These are phyloP conservation scores for Scarus forsteni DNA, from an alignment of 2,797 vertebrate genomes.

Conservation along the genomic window DNA sequence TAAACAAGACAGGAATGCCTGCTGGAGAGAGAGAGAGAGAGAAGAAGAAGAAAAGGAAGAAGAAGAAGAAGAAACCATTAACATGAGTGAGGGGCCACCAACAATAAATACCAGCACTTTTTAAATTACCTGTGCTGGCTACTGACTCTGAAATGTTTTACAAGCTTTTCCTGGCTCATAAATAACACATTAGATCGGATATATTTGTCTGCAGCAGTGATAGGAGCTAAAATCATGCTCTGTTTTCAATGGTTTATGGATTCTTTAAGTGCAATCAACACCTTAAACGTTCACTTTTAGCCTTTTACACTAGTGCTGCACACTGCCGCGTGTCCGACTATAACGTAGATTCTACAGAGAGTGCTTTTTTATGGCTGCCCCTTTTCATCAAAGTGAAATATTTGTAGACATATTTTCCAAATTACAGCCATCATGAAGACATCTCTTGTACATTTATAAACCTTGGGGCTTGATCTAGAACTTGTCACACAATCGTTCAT, in stretches of 20 bases:
- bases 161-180: constrained; percentile 37
- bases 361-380: not conserved
- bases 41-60: constrained; percentile 67
- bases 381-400: not conserved
- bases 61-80: constrained; percentile 56
- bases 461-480: not conserved
- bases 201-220: constrained; percentile 12
- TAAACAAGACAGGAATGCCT: constrained; percentile 92
- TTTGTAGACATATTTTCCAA: not conserved
- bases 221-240: not conserved
- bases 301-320: not conserved
- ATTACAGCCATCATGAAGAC: not conserved
- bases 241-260: constrained; percentile 14
- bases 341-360: not conserved
- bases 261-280: constrained; percentile 20
- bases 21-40: constrained; percentile 74
- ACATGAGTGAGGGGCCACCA: constrained; percentile 64
- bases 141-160: constrained; percentile 59
- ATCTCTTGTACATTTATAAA: not conserved
- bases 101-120: constrained; percentile 75
- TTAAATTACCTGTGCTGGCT: constrained; percentile 64
- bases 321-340: not conserved
- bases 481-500: no score
- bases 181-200: constrained; percentile 9
- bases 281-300: constrained; percentile 1